These are phyloP conservation scores for Anabacerthia variegaticeps DNA, from an alignment of 2,797 vertebrate species.

Conservation along the genomic window DNA sequence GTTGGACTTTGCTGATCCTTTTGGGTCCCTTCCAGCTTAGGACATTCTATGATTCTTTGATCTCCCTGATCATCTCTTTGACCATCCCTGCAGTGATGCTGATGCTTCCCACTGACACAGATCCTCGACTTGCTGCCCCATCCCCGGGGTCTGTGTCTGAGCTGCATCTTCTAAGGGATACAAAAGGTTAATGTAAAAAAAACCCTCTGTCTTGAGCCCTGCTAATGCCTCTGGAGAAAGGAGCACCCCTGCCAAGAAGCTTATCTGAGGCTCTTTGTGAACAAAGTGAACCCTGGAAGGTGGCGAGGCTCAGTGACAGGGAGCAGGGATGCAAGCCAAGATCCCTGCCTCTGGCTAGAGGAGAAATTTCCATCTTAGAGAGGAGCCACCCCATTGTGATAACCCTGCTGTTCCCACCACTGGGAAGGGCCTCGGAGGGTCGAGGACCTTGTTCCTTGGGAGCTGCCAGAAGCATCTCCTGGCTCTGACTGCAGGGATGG, in stretches of 20 bases:
- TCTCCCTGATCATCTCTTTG: background rate
- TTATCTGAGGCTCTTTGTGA: conserved; percentile 72
- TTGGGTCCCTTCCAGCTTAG: accelerated
- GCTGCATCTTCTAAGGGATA: background rate
- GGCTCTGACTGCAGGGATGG: accelerated
- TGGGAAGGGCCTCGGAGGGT: accelerated
- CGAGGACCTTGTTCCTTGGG: background rate
- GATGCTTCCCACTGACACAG: accelerated
- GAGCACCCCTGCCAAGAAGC: conserved; percentile 55
- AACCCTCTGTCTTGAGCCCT: background rate
- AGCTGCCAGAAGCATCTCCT: background rate
- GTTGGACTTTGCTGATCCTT: accelerated
- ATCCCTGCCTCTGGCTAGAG: conserved; percentile 55
- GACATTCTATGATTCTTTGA: accelerated
- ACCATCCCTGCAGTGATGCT: accelerated
- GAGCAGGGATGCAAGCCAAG: conserved; percentile 53
- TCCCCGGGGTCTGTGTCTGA: background rate
- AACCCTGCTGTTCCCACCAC: background rate
- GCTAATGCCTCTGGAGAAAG: background rate
- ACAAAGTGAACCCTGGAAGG: conserved; percentile 57
- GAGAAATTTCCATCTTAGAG: conserved; percentile 75
- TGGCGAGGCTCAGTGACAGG: conserved; percentile 39
- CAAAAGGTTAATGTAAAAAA: conserved; percentile 26
- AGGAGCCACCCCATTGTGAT: background rate
- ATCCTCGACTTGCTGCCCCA: background rate